These are phyloP conservation scores for Lamellibrachia luymesi DNA, from an alignment of 1,140 invertebrate genomes.

Conservation along the genomic window DNA sequence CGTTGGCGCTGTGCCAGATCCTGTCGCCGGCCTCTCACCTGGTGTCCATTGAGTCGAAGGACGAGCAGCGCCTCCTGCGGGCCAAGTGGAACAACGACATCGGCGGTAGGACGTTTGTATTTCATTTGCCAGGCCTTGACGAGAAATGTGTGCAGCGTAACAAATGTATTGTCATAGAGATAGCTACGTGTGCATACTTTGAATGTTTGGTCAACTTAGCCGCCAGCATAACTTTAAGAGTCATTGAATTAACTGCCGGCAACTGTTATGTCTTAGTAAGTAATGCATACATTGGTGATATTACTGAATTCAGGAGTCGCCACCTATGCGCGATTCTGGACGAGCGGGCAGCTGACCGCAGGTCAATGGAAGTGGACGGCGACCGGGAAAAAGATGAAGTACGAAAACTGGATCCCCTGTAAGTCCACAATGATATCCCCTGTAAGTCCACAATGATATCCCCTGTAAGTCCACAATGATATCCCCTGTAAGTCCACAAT, in stretches of 20 bases:
- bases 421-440: not conserved
- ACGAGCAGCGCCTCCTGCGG: not conserved
- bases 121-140: no score
- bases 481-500: not conserved
- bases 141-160: no score
- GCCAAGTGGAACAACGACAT: conserved; percentile 3
- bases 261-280: not conserved
- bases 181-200: not conserved
- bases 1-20: not conserved
- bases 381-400: not conserved
- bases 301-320: not conserved
- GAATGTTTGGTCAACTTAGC: not conserved
- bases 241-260: not conserved
- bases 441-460: not conserved
- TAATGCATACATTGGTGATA: not conserved
- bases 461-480: not conserved
- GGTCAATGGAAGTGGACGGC: not conserved
- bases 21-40: not conserved
- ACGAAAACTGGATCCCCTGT: not conserved
- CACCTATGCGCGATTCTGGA: not conserved
- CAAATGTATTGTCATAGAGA: not conserved
- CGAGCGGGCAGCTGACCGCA: not conserved
- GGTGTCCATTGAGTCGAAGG: not conserved
- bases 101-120: not conserved
- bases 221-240: not conserved